These are phyloP conservation scores for Drosophila mayaguana DNA, from an alignment of 2,888 invertebrate species.

Conservation along the genomic window DNA sequence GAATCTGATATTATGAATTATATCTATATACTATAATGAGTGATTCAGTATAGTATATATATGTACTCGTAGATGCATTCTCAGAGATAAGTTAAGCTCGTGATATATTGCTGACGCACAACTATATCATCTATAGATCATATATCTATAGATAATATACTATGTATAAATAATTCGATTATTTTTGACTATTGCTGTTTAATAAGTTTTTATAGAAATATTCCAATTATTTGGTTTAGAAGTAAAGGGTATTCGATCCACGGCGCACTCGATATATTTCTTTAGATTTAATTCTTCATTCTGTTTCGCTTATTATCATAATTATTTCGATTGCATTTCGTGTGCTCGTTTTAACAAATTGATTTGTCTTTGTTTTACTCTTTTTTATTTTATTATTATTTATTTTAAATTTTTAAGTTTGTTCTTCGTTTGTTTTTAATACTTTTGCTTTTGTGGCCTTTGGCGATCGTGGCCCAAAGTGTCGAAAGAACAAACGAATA, in stretches of 20 bases:
- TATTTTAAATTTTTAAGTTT: neutral
- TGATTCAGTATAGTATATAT: neutral
- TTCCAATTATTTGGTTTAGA: no score
- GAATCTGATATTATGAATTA: neutral
- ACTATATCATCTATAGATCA: neutral
- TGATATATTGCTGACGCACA: neutral
- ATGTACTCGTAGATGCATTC: neutral
- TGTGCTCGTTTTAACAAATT: slow-evolving; percentile 55
- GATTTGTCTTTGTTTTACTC: slow-evolving; percentile 25
- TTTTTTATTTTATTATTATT: slow-evolving; percentile 2
- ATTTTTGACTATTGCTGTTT: no score
- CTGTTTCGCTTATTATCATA: slow-evolving; percentile 42
- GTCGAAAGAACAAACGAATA: slow-evolving; percentile 44
- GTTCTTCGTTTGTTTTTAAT: slow-evolving; percentile 30
- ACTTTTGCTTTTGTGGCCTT: slow-evolving; percentile 34
- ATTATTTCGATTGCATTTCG: slow-evolving; percentile 58
- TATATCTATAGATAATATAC: neutral
- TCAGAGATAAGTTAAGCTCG: neutral
- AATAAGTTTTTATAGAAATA: no score
- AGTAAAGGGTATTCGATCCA: neutral
- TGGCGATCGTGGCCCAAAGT: slow-evolving; percentile 40
- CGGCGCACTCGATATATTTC: no score
- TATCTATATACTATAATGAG: neutral
- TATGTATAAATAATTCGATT: no score
- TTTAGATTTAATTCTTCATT: neutral